A percentile compares a stretch with the other conserved stretches of the same genome.
Conservation (phyloP, 2,888 invertebrate genomes). For the Liopterus haemorrhoidalis region DNA sequence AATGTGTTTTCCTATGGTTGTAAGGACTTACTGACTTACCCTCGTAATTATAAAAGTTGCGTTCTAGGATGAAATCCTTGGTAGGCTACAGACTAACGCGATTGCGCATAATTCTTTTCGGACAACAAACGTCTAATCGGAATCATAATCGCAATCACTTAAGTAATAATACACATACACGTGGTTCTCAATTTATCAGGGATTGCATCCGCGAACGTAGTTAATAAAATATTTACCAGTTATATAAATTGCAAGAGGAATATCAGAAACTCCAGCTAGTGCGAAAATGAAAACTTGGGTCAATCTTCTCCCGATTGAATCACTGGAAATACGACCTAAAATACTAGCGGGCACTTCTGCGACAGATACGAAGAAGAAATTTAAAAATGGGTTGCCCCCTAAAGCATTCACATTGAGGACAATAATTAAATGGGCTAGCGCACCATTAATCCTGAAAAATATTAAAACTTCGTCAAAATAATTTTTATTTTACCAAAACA, state of each 20-base stretch:
- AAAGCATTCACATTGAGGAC: constrained; percentile 51
- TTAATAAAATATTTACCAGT: constrained; percentile 40
- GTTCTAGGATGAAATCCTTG: too few relatives aligned
- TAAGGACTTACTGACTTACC: too few relatives aligned
- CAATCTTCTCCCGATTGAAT: constrained; percentile 51
- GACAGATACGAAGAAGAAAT: constrained; percentile 57
- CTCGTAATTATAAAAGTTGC: too few relatives aligned
- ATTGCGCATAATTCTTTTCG: too few relatives aligned
- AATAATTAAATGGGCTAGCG: constrained; percentile 50
- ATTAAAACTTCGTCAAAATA: constrained; percentile 9
- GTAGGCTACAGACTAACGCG: too few relatives aligned
- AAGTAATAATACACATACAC: too few relatives aligned
- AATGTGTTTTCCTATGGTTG: too few relatives aligned
- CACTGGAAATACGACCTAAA: constrained; percentile 51
- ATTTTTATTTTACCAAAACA: background rate
- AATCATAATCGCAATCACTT: too few relatives aligned
- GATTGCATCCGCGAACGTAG: too few relatives aligned
- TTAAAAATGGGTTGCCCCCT: constrained; percentile 59
- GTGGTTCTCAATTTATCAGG: too few relatives aligned
- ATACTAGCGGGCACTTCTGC: constrained; percentile 60
- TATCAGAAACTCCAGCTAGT: constrained; percentile 39
- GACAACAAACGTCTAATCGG: too few relatives aligned
- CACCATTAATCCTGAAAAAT: constrained; percentile 47
- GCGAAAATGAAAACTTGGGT: constrained; percentile 46
- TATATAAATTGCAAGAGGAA: constrained; percentile 45